Evolutionary conservation across 1,140 invertebrate genomes (phyloP).

Genomic region (Reticulitermes speratus): DNA sequence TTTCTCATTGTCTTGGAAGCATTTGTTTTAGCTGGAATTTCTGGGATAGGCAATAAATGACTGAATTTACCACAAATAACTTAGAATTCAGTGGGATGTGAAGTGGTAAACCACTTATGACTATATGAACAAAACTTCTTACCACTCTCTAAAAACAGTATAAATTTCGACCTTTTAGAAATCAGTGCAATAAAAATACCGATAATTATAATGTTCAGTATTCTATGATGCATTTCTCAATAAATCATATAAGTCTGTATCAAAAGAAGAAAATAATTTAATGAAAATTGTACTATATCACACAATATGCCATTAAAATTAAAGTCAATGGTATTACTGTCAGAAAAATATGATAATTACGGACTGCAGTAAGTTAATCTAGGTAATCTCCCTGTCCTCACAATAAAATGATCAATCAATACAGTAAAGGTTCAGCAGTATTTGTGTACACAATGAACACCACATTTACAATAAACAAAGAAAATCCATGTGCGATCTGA

Average conservation of each 20-base stretch:
- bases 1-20: neutral
- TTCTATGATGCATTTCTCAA: no score
- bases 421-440: neutral
- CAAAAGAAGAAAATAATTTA: no score
- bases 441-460: neutral
- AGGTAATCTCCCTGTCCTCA: neutral
- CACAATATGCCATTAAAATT: neutral
- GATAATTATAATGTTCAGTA: no score
- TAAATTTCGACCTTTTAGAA: no score
- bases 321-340: neutral
- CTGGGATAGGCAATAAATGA: neutral
- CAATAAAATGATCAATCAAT: neutral
- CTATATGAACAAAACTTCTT: no score
- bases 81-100: neutral
- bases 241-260: no score
- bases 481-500: neutral
- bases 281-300: no score
- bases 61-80: neutral
- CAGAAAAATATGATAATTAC: neutral
- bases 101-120: neutral
- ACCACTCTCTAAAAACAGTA: no score
- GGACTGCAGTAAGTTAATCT: neutral
- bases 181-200: no score
- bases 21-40: neutral
- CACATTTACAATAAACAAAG: neutral